Conservation (phyloP, 2,113 vertebrate species). For the Chitala chitala region DNA sequence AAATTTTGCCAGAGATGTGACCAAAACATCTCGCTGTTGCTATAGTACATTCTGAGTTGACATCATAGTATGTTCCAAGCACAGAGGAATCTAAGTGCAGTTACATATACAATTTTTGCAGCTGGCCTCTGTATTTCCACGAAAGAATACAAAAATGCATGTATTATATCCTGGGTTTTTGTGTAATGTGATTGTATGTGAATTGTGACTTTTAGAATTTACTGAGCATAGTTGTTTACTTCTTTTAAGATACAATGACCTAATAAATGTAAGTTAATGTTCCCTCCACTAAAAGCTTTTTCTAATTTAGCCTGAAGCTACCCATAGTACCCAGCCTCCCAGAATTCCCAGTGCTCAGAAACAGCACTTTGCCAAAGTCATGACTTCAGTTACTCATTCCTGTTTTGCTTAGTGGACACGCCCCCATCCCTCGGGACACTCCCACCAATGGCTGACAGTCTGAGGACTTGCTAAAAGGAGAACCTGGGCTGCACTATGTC, state of each 20-base stretch:
- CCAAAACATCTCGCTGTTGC: constrained; percentile 44
- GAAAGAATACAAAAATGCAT: constrained; percentile 46
- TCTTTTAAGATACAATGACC: constrained; percentile 36
- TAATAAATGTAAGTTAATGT: constrained; percentile 36
- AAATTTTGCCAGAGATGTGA: constrained; percentile 47
- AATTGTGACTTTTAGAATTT: constrained; percentile 17
- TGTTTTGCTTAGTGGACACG: not conserved
- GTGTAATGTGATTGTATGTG: constrained; percentile 38
- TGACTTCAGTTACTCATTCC: constrained; percentile 11
- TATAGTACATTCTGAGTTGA: constrained; percentile 61
- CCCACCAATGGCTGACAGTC: constrained; percentile 45
- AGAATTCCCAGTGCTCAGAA: not conserved
- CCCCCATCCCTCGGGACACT: constrained; percentile 7
- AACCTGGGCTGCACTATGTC: constrained; percentile 65
- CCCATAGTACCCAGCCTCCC: not conserved
- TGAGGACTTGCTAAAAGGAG: no score
- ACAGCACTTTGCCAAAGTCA: not conserved
- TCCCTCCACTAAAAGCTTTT: constrained; percentile 25
- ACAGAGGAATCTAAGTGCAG: constrained; percentile 46
- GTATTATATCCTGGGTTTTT: constrained; percentile 35
- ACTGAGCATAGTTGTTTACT: constrained; percentile 30
- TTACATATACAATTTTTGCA: constrained; percentile 46
- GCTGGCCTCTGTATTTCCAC: constrained; percentile 44
- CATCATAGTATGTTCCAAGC: constrained; percentile 60
- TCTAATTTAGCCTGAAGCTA: not conserved